These are phyloP conservation scores for Chaetura pelagica DNA, from an alignment of 2,113 vertebrate genomes.

Conservation along the genomic window DNA sequence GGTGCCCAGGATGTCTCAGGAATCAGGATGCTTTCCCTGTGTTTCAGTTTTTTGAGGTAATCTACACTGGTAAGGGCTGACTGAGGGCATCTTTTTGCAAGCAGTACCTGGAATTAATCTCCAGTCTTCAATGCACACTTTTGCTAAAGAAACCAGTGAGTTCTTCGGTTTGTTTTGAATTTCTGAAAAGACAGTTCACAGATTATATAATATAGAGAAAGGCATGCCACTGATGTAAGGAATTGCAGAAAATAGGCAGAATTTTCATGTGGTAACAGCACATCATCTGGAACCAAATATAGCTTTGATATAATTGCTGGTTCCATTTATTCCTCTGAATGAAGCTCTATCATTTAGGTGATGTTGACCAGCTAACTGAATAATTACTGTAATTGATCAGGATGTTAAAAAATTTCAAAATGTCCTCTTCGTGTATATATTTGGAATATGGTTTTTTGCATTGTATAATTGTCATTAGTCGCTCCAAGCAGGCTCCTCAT, in stretches of 20 bases:
- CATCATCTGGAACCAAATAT: background rate
- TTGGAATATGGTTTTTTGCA: background rate
- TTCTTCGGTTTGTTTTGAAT: background rate
- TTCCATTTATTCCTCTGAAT: slow-evolving; percentile 39
- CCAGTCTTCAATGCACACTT: background rate
- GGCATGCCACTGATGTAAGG: background rate
- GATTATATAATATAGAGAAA: background rate
- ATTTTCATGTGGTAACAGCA: background rate
- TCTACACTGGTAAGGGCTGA: background rate
- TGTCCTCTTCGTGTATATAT: background rate
- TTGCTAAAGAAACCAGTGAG: background rate
- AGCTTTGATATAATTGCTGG: slow-evolving; percentile 36
- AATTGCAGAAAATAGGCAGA: background rate
- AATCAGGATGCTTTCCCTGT: background rate
- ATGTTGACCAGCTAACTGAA: slow-evolving; percentile 28
- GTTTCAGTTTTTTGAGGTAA: background rate
- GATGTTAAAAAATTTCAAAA: background rate
- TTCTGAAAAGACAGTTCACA: background rate
- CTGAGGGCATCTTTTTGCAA: background rate
- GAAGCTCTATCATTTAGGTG: slow-evolving; percentile 25
- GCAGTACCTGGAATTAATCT: background rate
- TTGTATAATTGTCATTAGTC: background rate
- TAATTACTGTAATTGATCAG: slow-evolving; percentile 43
- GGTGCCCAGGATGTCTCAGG: background rate
- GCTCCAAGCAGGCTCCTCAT: background rate